Evolutionary conservation across 2,113 vertebrate genomes (phyloP).

Genomic region (Limanda limanda): DNA sequence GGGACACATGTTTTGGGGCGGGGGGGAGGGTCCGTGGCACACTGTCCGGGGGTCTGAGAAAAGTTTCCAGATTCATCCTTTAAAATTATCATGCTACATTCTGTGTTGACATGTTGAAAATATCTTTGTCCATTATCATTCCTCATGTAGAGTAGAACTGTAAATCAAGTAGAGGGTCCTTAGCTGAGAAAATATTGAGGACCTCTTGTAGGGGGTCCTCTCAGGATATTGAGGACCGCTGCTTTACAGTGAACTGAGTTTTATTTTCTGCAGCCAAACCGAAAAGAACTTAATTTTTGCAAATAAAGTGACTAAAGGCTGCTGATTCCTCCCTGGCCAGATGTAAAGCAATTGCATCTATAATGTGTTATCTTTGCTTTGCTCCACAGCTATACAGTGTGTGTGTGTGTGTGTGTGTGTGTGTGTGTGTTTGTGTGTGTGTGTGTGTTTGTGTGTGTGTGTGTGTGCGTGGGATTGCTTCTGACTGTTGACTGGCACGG

Average conservation of each 20-base stretch:
- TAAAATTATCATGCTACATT: too few relatives aligned
- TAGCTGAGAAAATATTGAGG: too few relatives aligned
- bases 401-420: constrained; percentile 1
- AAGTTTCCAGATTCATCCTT: too few relatives aligned
- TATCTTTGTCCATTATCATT: too few relatives aligned
- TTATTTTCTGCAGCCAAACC: not conserved
- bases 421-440: too few relatives aligned
- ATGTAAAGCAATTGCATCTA: constrained; percentile 15
- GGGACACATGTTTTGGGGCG: too few relatives aligned
- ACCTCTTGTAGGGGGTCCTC: too few relatives aligned
- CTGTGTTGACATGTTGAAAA: too few relatives aligned
- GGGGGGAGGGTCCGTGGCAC: too few relatives aligned
- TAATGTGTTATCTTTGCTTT: not conserved
- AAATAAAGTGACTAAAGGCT: constrained; percentile 6
- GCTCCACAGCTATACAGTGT: not conserved
- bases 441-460: constrained; percentile 13
- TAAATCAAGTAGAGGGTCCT: too few relatives aligned
- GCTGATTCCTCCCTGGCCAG: constrained; percentile 15
- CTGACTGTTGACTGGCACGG: constrained; percentile 57
- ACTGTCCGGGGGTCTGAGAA: too few relatives aligned
- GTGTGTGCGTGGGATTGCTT: constrained; percentile 21
- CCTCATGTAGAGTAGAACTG: too few relatives aligned
- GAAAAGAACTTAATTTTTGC: constrained; percentile 1
- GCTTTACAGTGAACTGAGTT: not conserved
- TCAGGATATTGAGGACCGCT: not conserved